These are phyloP conservation scores for Melanotus villosus DNA, from an alignment of 2,888 invertebrate genomes.

Conservation along the genomic window DNA sequence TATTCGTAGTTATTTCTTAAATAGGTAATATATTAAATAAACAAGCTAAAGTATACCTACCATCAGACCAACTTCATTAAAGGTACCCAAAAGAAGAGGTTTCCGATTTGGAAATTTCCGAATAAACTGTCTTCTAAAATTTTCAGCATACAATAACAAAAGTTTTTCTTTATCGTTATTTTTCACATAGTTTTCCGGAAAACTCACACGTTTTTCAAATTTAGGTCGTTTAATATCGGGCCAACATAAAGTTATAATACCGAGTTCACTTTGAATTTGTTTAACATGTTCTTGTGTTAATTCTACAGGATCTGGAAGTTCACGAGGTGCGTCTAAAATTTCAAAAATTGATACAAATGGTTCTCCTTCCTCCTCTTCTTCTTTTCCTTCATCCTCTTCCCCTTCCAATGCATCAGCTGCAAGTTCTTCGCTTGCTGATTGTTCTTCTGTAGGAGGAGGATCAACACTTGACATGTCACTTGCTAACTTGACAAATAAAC, in stretches of 20 bases:
- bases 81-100: slow-evolving; percentile 78
- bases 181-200: slow-evolving; percentile 77
- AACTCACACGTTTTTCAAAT: slow-evolving; percentile 73
- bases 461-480: too few relatives aligned
- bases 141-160: slow-evolving; percentile 81
- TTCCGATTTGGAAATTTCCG: slow-evolving; percentile 73
- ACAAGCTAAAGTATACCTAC: too few relatives aligned
- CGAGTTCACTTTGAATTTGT: slow-evolving; percentile 73
- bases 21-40: too few relatives aligned
- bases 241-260: slow-evolving; percentile 77
- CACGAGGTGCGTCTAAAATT: slow-evolving; percentile 61
- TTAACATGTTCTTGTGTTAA: slow-evolving; percentile 72
- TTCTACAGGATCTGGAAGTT: slow-evolving; percentile 60
- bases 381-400: slow-evolving; percentile 38
- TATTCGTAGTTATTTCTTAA: too few relatives aligned
- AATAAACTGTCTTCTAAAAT: slow-evolving; percentile 81
- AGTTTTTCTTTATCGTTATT: slow-evolving; percentile 80
- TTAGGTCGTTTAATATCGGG: slow-evolving; percentile 72
- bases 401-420: not conserved
- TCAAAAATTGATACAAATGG: slow-evolving; percentile 61
- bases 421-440: too few relatives aligned
- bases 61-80: slow-evolving; percentile 85
- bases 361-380: slow-evolving; percentile 56
- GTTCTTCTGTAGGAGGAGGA: too few relatives aligned
- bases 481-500: too few relatives aligned